Percentiles rank a stretch among this genome's conserved stretches.
phyloP scores from a whole-genome alignment of 2,888 invertebrate species.

The Alviniconcha strummeri region DNA sequence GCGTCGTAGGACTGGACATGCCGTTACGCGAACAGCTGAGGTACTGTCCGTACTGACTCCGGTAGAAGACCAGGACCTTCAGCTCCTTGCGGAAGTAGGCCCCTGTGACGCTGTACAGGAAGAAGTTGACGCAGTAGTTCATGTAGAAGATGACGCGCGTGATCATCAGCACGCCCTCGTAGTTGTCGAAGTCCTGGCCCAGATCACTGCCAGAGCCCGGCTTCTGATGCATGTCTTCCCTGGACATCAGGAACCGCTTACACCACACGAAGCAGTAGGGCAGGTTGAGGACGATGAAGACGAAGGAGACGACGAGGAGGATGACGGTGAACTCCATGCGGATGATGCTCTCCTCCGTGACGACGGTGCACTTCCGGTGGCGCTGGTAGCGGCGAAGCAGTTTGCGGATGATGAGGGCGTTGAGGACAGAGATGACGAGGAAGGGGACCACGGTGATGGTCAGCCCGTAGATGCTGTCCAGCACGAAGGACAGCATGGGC shows the following conservation, averaged over 20 bases:
- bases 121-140: conserved; percentile 69
- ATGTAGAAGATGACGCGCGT: conserved; percentile 64
- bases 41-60: conserved; percentile 40
- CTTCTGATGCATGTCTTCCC: not conserved
- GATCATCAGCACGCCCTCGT: conserved; percentile 48
- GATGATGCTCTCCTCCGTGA: conserved; percentile 62
- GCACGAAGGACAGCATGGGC: conserved; percentile 51
- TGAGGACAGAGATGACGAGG: conserved; percentile 59
- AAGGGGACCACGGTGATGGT: conserved; percentile 62
- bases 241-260: conserved; percentile 37
- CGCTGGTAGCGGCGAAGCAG: conserved; percentile 21
- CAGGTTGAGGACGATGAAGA: conserved; percentile 67
- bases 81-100: conserved; percentile 66
- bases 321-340: conserved; percentile 67
- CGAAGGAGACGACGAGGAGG: conserved; percentile 66
- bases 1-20: conserved; percentile 49
- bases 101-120: conserved; percentile 66
- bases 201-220: not conserved
- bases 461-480: conserved; percentile 62
- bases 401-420: conserved; percentile 57
- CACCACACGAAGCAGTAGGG: conserved; percentile 68
- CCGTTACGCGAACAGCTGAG: conserved; percentile 47
- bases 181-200: conserved; percentile 22
- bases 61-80: conserved; percentile 55
- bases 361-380: conserved; percentile 37